Percentiles rank a stretch among this genome's conserved stretches.
These are phyloP conservation scores for Mamestra configurata DNA, from an alignment of 1,140 invertebrate genomes.

Conservation along the genomic window DNA sequence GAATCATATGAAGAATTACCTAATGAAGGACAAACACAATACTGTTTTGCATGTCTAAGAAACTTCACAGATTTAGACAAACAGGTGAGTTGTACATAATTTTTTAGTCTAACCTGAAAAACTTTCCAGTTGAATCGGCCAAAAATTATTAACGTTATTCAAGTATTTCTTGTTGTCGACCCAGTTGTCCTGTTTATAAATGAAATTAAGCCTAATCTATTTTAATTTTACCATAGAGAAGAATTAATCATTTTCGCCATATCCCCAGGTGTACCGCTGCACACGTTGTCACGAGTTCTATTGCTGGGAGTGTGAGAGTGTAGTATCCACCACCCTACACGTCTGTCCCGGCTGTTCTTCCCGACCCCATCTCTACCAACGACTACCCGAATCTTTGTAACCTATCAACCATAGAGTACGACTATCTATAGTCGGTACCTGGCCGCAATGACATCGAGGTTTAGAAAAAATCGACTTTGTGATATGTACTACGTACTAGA, in stretches of 20 bases:
- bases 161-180: too few relatives aligned
- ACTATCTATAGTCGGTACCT: neutral
- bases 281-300: conserved; percentile 93
- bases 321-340: conserved; percentile 97
- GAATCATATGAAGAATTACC: conserved; percentile 93
- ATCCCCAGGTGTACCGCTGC: conserved; percentile 92
- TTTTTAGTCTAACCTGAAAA: neutral
- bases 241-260: conserved; percentile 15
- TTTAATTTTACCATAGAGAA: too few relatives aligned
- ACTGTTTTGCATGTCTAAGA: conserved; percentile 93
- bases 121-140: too few relatives aligned
- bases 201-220: too few relatives aligned
- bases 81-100: conserved; percentile 90
- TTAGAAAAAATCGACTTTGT: too few relatives aligned
- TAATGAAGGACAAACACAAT: conserved; percentile 87
- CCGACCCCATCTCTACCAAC: conserved; percentile 77
- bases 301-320: conserved; percentile 98
- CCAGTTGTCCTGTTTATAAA: too few relatives aligned
- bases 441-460: neutral
- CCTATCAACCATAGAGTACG: neutral
- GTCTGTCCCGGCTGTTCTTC: conserved; percentile 97
- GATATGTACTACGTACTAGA: too few relatives aligned
- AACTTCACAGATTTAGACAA: conserved; percentile 91
- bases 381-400: conserved; percentile 68
- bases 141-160: too few relatives aligned